These are phyloP conservation scores for Chironomus riparius DNA, from an alignment of 2,888 invertebrate genomes.

Conservation along the genomic window DNA sequence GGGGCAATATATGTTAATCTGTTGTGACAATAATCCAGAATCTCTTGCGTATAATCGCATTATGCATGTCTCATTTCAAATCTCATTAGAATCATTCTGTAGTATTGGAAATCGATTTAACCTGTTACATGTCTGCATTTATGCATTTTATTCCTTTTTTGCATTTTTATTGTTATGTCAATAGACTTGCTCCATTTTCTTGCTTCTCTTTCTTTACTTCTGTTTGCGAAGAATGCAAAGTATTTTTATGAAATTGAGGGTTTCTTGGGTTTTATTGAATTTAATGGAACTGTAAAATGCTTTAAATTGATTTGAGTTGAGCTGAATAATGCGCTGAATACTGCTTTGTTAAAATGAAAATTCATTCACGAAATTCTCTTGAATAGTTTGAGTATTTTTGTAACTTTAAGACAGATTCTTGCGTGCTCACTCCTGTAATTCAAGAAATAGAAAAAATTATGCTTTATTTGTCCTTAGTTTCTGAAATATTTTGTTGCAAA, in stretches of 20 bases:
- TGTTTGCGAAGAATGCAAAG: neutral
- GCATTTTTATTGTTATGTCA: constrained; percentile 7
- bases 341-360: too few relatives aligned
- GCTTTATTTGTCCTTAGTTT: too few relatives aligned
- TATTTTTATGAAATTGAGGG: too few relatives aligned
- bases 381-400: neutral
- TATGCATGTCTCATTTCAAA: constrained; percentile 7
- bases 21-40: neutral
- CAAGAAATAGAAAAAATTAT: too few relatives aligned
- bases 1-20: neutral
- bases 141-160: neutral
- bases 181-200: neutral
- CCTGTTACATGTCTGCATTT: neutral
- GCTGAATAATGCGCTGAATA: too few relatives aligned
- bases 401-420: too few relatives aligned
- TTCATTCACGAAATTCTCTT: neutral
- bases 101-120: neutral
- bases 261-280: neutral
- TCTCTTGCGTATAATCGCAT: neutral
- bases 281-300: neutral
- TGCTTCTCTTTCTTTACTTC: neutral
- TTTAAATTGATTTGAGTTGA: too few relatives aligned
- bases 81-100: constrained; percentile 14
- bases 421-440: too few relatives aligned
- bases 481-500: too few relatives aligned